Conservation (phyloP, 35 echinoderm and acorn worm genomes). For the Heliocidaris tuberculata region DNA sequence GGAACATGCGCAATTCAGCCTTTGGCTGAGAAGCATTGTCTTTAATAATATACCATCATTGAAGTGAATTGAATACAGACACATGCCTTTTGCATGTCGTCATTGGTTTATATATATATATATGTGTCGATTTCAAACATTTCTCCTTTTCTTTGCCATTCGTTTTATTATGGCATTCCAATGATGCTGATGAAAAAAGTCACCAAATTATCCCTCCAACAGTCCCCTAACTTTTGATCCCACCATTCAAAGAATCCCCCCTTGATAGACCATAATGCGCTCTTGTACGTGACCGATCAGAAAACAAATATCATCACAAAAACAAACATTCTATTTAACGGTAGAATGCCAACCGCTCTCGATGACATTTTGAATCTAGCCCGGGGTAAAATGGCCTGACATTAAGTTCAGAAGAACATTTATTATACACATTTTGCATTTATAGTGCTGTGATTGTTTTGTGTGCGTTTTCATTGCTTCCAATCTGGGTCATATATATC, state of each 20-base stretch:
- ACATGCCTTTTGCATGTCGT: too few species aligned
- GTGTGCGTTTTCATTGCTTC: too few species aligned
- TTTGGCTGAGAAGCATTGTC: too few species aligned
- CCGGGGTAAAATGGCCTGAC: background rate
- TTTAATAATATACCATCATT: too few species aligned
- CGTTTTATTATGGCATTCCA: background rate
- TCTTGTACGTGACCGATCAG: background rate
- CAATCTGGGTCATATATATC: too few species aligned
- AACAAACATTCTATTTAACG: conserved; percentile 6
- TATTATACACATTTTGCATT: too few species aligned
- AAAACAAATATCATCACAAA: conserved; percentile 13
- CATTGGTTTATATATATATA: background rate
- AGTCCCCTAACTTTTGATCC: background rate
- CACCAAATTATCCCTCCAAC: background rate
- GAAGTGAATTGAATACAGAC: too few species aligned
- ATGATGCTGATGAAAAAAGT: background rate
- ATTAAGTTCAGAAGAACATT: background rate
- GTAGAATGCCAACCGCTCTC: background rate
- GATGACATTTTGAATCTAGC: conserved; percentile 11
- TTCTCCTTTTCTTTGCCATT: background rate
- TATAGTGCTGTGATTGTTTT: too few species aligned
- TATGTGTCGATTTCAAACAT: background rate
- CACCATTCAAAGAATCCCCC: background rate
- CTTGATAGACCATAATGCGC: background rate
- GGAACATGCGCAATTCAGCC: too few species aligned